Evolutionary conservation across 2,797 vertebrate species (phyloP).

Genomic region (Setipinna tenuifilis): DNA sequence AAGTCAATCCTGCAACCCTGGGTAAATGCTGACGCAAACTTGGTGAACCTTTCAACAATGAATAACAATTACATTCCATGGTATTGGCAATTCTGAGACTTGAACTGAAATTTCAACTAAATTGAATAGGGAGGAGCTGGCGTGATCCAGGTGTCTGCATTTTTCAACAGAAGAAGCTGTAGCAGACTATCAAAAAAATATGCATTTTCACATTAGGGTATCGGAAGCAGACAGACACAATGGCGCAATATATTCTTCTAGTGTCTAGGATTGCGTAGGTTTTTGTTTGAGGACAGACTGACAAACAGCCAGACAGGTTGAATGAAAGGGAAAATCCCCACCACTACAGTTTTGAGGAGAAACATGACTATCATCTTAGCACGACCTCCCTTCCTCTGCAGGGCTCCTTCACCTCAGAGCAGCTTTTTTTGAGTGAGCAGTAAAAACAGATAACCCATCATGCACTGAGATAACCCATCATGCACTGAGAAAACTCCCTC

Average conservation of each 20-base stretch:
- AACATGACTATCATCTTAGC: not conserved
- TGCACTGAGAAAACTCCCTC: not conserved
- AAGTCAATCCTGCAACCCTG: not conserved
- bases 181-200: not conserved
- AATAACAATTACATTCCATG: not conserved
- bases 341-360: not conserved
- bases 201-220: not conserved
- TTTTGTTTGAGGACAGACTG: not conserved
- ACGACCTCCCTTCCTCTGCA: not conserved
- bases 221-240: not conserved
- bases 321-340: not conserved
- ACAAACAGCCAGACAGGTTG: not conserved
- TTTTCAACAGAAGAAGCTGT: not conserved
- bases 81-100: not conserved
- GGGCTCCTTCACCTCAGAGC: not conserved
- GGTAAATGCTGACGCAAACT: not conserved
- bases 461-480: not conserved
- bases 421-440: not conserved
- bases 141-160: not conserved
- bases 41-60: not conserved
- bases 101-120: not conserved
- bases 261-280: not conserved
- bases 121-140: slow-evolving; percentile 6
- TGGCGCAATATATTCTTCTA: not conserved
- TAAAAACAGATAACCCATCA: not conserved